These are phyloP conservation scores for Tridacna gigas DNA, from an alignment of 2,888 invertebrate genomes.

Conservation along the genomic window DNA sequence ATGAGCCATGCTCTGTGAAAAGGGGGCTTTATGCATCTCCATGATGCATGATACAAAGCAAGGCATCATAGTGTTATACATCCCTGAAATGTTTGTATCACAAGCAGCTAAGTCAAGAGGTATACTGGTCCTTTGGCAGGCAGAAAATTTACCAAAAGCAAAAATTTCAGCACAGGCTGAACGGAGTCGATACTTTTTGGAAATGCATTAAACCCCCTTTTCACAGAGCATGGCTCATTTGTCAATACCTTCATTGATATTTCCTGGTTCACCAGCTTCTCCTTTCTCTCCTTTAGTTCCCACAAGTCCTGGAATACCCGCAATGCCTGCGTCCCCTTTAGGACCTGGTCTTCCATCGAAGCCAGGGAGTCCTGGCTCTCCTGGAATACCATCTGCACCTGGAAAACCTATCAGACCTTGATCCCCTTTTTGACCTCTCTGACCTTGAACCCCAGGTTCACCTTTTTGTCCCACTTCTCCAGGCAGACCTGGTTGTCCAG, in stretches of 20 bases:
- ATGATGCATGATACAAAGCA: too few relatives aligned
- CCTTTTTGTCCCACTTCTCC: conserved; percentile 40
- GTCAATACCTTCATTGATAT: conserved; percentile 52
- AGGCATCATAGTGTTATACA: too few relatives aligned
- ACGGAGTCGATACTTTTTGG: too few relatives aligned
- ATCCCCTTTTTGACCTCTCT: conserved; percentile 21
- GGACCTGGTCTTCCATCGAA: conserved; percentile 31
- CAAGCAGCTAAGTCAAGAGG: too few relatives aligned
- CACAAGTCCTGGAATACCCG: conserved; percentile 25
- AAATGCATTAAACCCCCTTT: too few relatives aligned
- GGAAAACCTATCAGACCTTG: conserved; percentile 14
- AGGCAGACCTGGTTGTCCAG: conserved; percentile 34
- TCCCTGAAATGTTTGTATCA: too few relatives aligned
- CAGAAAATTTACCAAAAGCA: too few relatives aligned
- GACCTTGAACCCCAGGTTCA: conserved; percentile 29
- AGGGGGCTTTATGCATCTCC: too few relatives aligned
- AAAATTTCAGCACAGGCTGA: too few relatives aligned
- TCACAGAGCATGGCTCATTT: not conserved
- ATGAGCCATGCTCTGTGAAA: too few relatives aligned
- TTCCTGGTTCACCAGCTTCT: conserved; percentile 48
- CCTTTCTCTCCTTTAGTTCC: conserved; percentile 36
- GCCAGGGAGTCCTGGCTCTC: conserved; percentile 31
- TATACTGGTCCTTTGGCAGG: too few relatives aligned
- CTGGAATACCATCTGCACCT: conserved; percentile 22
- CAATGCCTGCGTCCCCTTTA: conserved; percentile 23